A percentile compares a stretch with the other conserved stretches of the same genome.
Conservation (phyloP, 2,113 vertebrate genomes). For the Platanista minor region DNA sequence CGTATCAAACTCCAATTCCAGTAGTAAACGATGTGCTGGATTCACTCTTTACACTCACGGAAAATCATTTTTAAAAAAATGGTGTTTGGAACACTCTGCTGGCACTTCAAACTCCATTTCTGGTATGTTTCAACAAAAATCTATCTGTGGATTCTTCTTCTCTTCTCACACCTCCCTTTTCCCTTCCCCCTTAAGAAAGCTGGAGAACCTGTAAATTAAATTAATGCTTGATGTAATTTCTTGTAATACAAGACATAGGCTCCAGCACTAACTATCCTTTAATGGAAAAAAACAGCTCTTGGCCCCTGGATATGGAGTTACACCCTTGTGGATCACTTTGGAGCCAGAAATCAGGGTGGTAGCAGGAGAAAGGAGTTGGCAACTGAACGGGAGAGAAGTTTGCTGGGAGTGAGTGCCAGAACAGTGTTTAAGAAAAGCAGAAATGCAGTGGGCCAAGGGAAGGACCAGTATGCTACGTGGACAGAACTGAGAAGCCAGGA, state of each 20-base stretch:
- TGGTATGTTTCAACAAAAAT: conserved; percentile 65
- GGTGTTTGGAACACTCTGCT: conserved; percentile 66
- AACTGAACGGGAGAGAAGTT: background rate
- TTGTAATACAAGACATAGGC: conserved; percentile 40
- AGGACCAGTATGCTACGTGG: background rate
- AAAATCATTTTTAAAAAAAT: conserved; percentile 69
- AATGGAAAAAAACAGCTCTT: conserved; percentile 63
- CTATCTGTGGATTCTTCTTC: conserved; percentile 47
- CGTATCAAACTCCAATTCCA: conserved; percentile 65
- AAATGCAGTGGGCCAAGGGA: background rate
- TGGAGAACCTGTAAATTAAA: conserved; percentile 57
- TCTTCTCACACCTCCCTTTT: conserved; percentile 20
- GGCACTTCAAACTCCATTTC: conserved; percentile 65
- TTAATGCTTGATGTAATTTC: conserved; percentile 61
- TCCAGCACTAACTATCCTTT: conserved; percentile 42
- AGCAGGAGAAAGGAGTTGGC: conserved; percentile 23
- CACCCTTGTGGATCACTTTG: conserved; percentile 42
- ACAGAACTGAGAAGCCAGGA: background rate
- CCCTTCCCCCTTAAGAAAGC: background rate
- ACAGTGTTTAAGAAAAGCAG: conserved; percentile 43
- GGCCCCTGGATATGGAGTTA: conserved; percentile 1
- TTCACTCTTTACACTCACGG: conserved; percentile 68
- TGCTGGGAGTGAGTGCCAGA: background rate
- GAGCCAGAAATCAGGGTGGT: conserved; percentile 60
- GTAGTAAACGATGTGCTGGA: conserved; percentile 62